phyloP scores from a whole-genome alignment of 1,140 invertebrate genomes.

The Helicoverpa zea region DNA sequence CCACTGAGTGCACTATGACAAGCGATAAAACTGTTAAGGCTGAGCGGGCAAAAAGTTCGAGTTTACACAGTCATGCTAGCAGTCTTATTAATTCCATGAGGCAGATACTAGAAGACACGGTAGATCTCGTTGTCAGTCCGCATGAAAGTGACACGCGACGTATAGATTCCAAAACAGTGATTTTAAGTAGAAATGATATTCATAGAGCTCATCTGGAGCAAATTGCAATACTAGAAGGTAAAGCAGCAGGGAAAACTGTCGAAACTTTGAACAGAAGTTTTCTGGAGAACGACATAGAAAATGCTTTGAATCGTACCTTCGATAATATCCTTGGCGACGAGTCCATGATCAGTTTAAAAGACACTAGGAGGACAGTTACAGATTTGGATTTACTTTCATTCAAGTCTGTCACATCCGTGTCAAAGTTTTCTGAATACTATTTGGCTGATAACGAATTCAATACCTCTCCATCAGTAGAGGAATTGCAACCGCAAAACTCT shows the following conservation, averaged over 20 bases:
- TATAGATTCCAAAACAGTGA: constrained; percentile 60
- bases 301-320: constrained; percentile 58
- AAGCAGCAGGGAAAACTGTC: background rate
- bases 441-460: constrained; percentile 65
- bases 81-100: constrained; percentile 60
- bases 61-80: constrained; percentile 47
- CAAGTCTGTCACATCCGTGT: constrained; percentile 66
- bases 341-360: constrained; percentile 48
- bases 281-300: constrained; percentile 59
- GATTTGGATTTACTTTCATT: constrained; percentile 70
- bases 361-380: constrained; percentile 40
- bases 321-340: constrained; percentile 49
- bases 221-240: background rate
- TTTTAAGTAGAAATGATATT: constrained; percentile 54
- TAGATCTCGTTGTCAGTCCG: constrained; percentile 60
- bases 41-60: constrained; percentile 44
- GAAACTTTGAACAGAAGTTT: constrained; percentile 7
- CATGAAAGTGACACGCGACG: constrained; percentile 38
- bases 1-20: constrained; percentile 23
- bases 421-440: constrained; percentile 74
- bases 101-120: constrained; percentile 67
- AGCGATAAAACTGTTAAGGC: constrained; percentile 43
- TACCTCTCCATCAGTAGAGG: constrained; percentile 25
- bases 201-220: constrained; percentile 48
- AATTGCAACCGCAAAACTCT: constrained; percentile 18